These are phyloP conservation scores for Sciurus vulgaris DNA, from an alignment of 2,797 vertebrate species.

Conservation along the genomic window DNA sequence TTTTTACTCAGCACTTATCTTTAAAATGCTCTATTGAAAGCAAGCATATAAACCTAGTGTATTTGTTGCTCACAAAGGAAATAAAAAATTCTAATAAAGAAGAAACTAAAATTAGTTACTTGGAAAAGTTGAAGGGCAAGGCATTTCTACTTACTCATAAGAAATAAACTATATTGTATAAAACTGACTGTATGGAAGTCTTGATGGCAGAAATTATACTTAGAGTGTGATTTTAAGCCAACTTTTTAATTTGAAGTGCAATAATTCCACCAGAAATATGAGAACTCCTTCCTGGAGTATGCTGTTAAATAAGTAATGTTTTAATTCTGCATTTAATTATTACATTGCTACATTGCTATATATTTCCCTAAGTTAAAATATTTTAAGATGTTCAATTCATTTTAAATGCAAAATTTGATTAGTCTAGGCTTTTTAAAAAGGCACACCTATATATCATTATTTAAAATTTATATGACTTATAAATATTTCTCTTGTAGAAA, in stretches of 20 bases:
- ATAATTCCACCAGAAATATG: neutral
- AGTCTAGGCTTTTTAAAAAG: neutral
- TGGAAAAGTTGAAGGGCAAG: neutral
- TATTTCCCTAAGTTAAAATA: neutral
- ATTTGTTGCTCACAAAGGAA: neutral
- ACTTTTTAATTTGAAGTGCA: neutral
- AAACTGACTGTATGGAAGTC: neutral
- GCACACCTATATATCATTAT: neutral
- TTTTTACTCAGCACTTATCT: constrained; percentile 11
- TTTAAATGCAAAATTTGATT: neutral
- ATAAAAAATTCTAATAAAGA: constrained; percentile 56
- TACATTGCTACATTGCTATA: fast-evolving
- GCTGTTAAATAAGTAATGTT: neutral
- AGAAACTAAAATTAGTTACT: constrained; percentile 32
- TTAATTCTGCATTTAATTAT: constrained; percentile 15
- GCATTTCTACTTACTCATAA: neutral
- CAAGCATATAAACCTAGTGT: neutral
- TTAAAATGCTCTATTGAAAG: constrained; percentile 26
- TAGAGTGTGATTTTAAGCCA: neutral
- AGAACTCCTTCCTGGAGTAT: neutral
- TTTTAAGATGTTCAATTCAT: neutral
- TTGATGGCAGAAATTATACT: neutral
- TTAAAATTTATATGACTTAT: neutral
- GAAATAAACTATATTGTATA: neutral
- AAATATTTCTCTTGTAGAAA: neutral